These are phyloP conservation scores for Limenitis camilla DNA, from an alignment of 2,888 invertebrate genomes.

Conservation along the genomic window DNA sequence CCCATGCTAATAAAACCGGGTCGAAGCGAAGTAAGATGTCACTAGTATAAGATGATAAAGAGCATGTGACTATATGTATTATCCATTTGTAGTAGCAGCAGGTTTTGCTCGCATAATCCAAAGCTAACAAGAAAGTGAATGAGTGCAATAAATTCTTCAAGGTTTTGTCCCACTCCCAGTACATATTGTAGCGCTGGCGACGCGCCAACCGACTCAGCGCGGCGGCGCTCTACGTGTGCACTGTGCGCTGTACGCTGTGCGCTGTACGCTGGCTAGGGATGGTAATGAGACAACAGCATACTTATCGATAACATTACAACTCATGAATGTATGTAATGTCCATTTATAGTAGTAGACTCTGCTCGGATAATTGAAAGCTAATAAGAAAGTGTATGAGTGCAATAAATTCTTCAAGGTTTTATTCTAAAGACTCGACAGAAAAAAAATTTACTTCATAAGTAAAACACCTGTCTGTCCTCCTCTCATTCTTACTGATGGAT, in stretches of 20 bases:
- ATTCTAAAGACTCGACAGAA: too few relatives aligned
- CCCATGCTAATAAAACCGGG: too few relatives aligned
- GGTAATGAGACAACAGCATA: too few relatives aligned
- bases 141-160: slow-evolving; percentile 21
- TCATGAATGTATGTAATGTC: too few relatives aligned
- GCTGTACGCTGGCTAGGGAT: slow-evolving; percentile 21
- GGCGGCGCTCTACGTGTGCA: slow-evolving; percentile 23
- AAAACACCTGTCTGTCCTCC: too few relatives aligned
- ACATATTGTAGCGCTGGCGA: slow-evolving; percentile 25
- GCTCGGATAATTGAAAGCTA: not conserved
- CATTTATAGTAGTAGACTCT: not conserved
- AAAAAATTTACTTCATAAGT: too few relatives aligned
- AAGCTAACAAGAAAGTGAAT: slow-evolving; percentile 15
- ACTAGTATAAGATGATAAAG: too few relatives aligned
- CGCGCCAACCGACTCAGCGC: slow-evolving; percentile 30
- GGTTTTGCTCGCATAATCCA: not conserved
- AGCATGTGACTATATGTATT: too few relatives aligned
- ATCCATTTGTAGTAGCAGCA: too few relatives aligned
- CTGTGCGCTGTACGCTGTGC: slow-evolving; percentile 29
- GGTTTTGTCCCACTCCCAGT: slow-evolving; percentile 19
- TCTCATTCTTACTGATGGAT: too few relatives aligned
- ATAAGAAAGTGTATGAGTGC: slow-evolving; percentile 18
- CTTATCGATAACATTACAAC: too few relatives aligned
- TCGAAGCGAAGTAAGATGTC: too few relatives aligned
- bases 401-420: slow-evolving; percentile 22